These are phyloP conservation scores for Muricea muricata DNA, from an alignment of 92 coral and sea anemone species.

Conservation along the genomic window DNA sequence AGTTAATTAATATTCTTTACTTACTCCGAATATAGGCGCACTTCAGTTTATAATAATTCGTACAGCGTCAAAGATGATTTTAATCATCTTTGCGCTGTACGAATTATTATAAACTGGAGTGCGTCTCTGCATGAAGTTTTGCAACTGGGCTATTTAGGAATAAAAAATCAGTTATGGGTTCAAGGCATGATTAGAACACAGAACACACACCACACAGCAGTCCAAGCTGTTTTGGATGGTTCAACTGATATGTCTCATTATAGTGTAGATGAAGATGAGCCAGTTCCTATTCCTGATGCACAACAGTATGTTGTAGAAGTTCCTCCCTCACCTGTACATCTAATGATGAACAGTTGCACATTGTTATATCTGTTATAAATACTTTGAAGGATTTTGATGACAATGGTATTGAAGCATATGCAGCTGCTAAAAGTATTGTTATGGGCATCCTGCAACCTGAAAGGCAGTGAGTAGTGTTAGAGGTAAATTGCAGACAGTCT, in stretches of 20 bases:
- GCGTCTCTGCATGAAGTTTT: no score
- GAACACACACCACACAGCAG: neutral
- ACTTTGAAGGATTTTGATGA: constrained; percentile 6
- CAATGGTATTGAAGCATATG: constrained; percentile 23
- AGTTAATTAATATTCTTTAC: no score
- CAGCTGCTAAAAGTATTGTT: constrained; percentile 11
- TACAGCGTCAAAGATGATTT: no score
- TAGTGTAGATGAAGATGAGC: constrained; percentile 1
- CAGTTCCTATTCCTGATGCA: constrained; percentile 8
- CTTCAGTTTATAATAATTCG: no score
- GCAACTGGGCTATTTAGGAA: no score
- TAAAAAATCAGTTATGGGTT: neutral
- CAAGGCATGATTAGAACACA: constrained; percentile 3
- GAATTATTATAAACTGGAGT: no score
- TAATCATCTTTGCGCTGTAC: no score
- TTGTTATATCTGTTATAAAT: neutral
- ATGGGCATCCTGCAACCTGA: constrained; percentile 1
- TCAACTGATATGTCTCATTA: neutral
- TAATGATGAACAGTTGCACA: constrained; percentile 11
- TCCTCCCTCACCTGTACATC: neutral
- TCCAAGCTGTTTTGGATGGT: neutral
- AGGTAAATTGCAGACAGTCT: neutral
- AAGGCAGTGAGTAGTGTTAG: no score
- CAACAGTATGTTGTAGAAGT: neutral
- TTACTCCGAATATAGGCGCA: no score